Evolutionary conservation across 2,888 invertebrate species (phyloP).

Genomic region (Aplocera efformata): DNA sequence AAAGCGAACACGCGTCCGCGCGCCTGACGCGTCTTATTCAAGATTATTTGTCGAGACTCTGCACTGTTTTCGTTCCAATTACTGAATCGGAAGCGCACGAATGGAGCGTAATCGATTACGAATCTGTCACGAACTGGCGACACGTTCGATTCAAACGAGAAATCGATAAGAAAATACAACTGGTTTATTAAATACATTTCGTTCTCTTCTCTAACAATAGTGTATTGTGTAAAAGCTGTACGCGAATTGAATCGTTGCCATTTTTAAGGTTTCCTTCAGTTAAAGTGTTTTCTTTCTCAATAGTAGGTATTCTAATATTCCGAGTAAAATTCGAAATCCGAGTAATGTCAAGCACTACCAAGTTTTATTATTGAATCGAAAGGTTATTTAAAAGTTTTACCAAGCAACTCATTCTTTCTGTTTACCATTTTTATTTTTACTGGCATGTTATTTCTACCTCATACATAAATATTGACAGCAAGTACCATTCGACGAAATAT

Average conservation of each 20-base stretch:
- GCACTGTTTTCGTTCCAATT: constrained; percentile 61
- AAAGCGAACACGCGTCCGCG: constrained; percentile 22
- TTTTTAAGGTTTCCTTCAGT: not conserved
- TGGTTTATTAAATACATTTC: constrained; percentile 36
- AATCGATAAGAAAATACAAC: constrained; percentile 44
- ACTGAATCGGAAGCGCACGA: constrained; percentile 61
- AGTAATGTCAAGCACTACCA: too few relatives aligned
- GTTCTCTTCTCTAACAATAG: constrained; percentile 7
- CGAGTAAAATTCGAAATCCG: too few relatives aligned
- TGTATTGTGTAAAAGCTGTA: not conserved
- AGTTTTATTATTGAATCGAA: too few relatives aligned
- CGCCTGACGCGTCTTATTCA: constrained; percentile 38
- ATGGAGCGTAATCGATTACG: constrained; percentile 51
- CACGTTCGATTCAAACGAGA: constrained; percentile 42
- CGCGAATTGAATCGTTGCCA: not conserved
- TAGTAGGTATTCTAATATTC: too few relatives aligned
- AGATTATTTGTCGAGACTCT: constrained; percentile 48
- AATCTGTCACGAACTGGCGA: constrained; percentile 49
- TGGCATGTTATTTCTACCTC: constrained; percentile 2
- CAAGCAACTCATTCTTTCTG: too few relatives aligned
- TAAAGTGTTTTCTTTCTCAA: not conserved
- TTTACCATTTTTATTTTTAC: not conserved
- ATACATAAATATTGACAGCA: constrained; percentile 8
- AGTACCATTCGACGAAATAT: constrained; percentile 12
- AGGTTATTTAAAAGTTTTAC: too few relatives aligned